Base-by-base conservation (phyloP, 1,140 invertebrate species). In the Mamestra configurata region DNA sequence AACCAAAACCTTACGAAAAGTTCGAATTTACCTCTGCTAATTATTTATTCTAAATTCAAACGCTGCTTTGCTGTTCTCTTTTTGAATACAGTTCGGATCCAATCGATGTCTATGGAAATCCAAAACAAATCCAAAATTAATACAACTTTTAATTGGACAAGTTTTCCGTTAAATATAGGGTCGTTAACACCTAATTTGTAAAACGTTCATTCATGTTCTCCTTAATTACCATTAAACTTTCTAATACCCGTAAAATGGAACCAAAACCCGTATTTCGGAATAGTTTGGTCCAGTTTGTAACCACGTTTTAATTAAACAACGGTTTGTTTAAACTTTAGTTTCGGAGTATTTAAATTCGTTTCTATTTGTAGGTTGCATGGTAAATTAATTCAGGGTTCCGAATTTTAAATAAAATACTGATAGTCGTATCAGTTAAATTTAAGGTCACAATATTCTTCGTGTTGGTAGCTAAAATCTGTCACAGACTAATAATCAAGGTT, bases 121-220 rank as follows among this genome's bases (percentile, higher is more conserved):
- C 13, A 53, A 22, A 53, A n/a, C n/a, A n/a, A 49, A 49, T 15
- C 46, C 46, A n/a, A n/a, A 49, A 49, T 49, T 49, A 49, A 24
- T 55, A 2, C 7, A 3, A 10, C 22, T 55, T 55, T 55, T 55
- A 13, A 55, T 55, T 55, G 22, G 24, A 27, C 22, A 55, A 55
- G 18, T 24, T 55, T 13, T 49, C 0, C 46, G 15, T 49, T 55
- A 55, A 55, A 8, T 55, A 10, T 11, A 24, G 8, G 18, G 10
- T 27, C 10, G 66, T 70, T 70, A 70, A 46, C 37, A 70, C 15
- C 37, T 46, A 49, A 24, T 46, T 46, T 70, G 20, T 49, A 70
- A 70, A 70, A 49, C 37, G 40, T 49, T 70, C 18, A 43, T 49
- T 70, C 18, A 43, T 24, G n/a, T 55, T 55, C 20, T 8, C 1